Evolutionary conservation across 2,888 invertebrate species (phyloP).

Genomic region (Aphodius sticticus): DNA sequence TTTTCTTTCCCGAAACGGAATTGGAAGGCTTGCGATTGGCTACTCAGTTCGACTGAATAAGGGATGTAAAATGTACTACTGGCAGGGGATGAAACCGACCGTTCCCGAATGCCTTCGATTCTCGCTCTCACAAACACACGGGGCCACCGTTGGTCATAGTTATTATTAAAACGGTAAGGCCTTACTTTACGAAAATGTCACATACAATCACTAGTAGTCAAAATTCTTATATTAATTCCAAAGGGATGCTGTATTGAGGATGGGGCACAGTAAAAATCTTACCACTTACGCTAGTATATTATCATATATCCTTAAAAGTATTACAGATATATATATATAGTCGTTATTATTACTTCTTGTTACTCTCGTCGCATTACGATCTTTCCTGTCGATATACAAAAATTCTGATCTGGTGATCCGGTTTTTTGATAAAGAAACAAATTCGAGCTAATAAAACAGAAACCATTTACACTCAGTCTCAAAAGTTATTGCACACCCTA

Average conservation of each 20-base stretch:
- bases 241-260: neutral
- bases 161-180: too few species aligned
- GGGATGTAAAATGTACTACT: constrained; percentile 44
- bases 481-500: too few species aligned
- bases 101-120: constrained; percentile 31
- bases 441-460: neutral
- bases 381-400: neutral
- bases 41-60: constrained; percentile 44
- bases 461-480: too few species aligned
- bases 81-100: constrained; percentile 53
- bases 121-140: constrained; percentile 7
- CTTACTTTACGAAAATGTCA: neutral
- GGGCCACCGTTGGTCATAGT: too few species aligned
- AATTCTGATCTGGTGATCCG: neutral
- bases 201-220: neutral
- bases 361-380: neutral
- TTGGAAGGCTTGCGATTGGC: constrained; percentile 41
- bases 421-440: neutral
- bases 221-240: neutral
- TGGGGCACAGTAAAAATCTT: constrained; percentile 4
- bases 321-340: neutral
- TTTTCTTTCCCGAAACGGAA: constrained; percentile 17
- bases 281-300: neutral
- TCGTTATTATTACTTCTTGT: neutral
- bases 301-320: neutral